Base-by-base conservation (phyloP, 1,140 invertebrate species). In the Nephila pilipes region DNA sequence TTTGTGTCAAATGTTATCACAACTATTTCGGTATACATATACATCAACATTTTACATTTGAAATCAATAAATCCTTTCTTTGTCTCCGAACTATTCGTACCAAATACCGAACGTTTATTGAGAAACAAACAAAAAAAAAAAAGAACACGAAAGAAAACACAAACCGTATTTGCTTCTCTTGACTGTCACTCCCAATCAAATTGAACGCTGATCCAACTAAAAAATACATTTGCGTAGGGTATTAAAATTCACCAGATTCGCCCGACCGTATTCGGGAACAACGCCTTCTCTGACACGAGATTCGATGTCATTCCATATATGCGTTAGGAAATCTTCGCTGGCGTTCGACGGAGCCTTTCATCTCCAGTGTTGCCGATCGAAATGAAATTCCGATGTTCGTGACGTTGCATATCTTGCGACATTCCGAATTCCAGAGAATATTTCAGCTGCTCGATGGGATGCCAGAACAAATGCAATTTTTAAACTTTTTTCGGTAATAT, bases 241-340 rank as follows among this genome's bases (percentile, higher is more conserved):
- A 83, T 83, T 83, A 83, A 83, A 83, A 83, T 83, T 83, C 81
- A 57, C 38, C 55, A n/a, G 46, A 81, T 32, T 54, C 79, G 79
- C 12, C 79, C 29, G 1, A 55, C 46, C 81, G 46, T 83, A 83
- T 32, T 54, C 55, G 22, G n/a, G 81, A 83, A 57, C 81, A 83
- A 83, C 81, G 54, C 29, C 29, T 29, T 29, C 18, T 20, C 69
- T 75, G 69, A 32, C 29, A 75, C 25, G 32, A 29, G 69, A 75
- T 75, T 36, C 69, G 16, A 75, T 75, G 69, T 75, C 69, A 36
- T 36, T 14, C 69, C 69, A 75, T 29, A 75, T 75, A 75, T 75
- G 69, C 32, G 69, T 32, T 65, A 14, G 69, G 32, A 18, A 75
- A 36, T 75, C 32, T 29, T 65, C 63, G 63, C 25, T 10, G 16